Base-by-base conservation (phyloP, 2,113 vertebrate species). In the Otocyon megalotis region DNA sequence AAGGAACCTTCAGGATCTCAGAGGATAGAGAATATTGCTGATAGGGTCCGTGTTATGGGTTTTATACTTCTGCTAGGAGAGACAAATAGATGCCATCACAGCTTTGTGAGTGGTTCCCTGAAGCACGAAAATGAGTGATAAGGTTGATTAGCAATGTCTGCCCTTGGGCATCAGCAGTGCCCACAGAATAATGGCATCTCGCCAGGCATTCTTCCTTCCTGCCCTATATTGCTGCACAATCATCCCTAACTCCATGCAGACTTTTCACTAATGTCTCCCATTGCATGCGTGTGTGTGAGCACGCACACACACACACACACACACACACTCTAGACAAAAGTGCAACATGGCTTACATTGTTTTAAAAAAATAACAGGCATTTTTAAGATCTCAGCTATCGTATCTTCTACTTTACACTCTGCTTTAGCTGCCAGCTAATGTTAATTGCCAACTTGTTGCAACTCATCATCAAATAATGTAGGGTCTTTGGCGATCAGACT, bases 91-190 rank as follows among this genome's bases (percentile, higher is more conserved):
- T 60, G 56, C 77, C 32, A 67, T 15, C 28, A 48, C 4, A 53
- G 56, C 67, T 93, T 72, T 88, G 32, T 54, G 20, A 62, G 43
- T 22, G 37, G 50, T 50, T n/a, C 12, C 77, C 53, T 72, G 28
- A 74, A 93, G 24, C 74, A 15, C n/a, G 80, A 35, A 86, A 88
- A 72, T 65, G 16, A 83, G 35, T 62, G n/a, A 71, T 37, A n/a
- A 37, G 43, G 37, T 58, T 5, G 24, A 97, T 92, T 50, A 95
- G 69, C 15, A 60, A 90, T 88, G 62, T 71, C 88, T 97, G 58
- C 76, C 54, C 30, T 60, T 24, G 8, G 24, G 76, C 22, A 85
- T 88, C 30, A 77, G 53, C 81, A 72, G 53, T 22, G 9, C 17
- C 88, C 37, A 80, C 22, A 63, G 88, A 87, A 87, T 53, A 62